Evolutionary conservation across 2,797 vertebrate species (phyloP), one percentile per base, ranked within the genome.

Genomic region (Platyrinchus mystaceus): DNA sequence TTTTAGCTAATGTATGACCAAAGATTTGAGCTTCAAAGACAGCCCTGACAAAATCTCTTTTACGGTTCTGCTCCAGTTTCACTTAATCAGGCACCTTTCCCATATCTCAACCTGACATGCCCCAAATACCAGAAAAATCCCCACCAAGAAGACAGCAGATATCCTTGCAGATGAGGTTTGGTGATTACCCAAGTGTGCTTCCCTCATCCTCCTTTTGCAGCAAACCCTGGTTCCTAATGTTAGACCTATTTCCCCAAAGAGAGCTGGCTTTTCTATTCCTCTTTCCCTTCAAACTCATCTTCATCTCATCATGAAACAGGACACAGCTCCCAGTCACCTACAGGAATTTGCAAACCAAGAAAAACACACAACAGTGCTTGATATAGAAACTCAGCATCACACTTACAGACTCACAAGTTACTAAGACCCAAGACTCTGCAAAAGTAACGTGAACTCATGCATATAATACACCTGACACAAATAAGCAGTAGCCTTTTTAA

Each of bases 111-210:
- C 41, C 64, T 71, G 64, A 53, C 30, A 32, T 6, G 28, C 26
- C 13, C 32, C 73, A 87, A 70, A 44, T 12, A 78, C 14, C 53
- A 62, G 44, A 52, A 43, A 71, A 68, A 36, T 8, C 50, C 30
- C 58, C 62, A 60, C n/a, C 85, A 78, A 28, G 69, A 15, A 62
- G 36, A 58, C 46, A 75, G 69, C 46, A 86, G 60, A 3, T 6
- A 68, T 1, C 3, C 0, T 11, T 20, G 36, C 46, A 91, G 71
- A 52, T 12, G n/a, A 84, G 43, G 49, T 39, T 13, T 64, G 63
- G 20, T 22, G 56, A 27, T 2, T 5, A 77, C 44, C 21, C 4
- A 10, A 34, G 7, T 0, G 0, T 4, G 26, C 60, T 44, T 64
- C 37, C 28, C 64, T 84, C 66, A 19, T 8, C 10, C 6, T 23